Evolutionary conservation across 2,113 vertebrate species (phyloP), one percentile per base, ranked within the genome.

Genomic region (Mugil cephalus): DNA sequence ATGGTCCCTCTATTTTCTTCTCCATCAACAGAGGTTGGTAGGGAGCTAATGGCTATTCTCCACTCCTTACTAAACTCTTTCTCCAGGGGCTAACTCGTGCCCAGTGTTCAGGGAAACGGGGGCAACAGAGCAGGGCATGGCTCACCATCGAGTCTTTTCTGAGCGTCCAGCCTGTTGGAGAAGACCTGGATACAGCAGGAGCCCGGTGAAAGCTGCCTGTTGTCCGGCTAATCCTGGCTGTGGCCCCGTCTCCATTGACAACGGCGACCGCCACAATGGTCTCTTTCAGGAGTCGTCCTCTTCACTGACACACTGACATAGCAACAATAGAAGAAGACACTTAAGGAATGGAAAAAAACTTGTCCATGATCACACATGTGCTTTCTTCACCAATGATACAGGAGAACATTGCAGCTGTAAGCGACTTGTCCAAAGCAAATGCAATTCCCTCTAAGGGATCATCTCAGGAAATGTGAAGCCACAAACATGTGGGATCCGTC

Each of bases 151-250:
- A 88, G 85, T 90, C 89, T 69, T 86, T 30, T 89, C 88, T 64
- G 82, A 92, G 74, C 72, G 83, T 87, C 87, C 78, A 80, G 75
- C 35, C 80, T 52, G 70, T 60, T 87, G 78, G 64, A 77, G 86
- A 87, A 86, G 82, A 92, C 74, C 83, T 83, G 88, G 88, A 93
- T 87, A 92, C 91, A 88, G 87, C 86, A 79, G 47, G 81, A 82
- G 69, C 54, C 71, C 47, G 77, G 74, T 86, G 87, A 92, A 91
- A 91, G 86, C 89, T 83, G 78, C 77, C 87, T 91, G 85, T 91
- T 89, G 88, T 90, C 89, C 83, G 88, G 66, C 86, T 93, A 93
- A 93, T 93, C 91, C 87, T 43, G 64, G 63, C 83, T 65, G 63
- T 77, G 83, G 78, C 78, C 82, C 71, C 48, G 68, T 90, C 80